Conservation (phyloP, 2,797 vertebrate species). For the Cheirogaleus major region DNA sequence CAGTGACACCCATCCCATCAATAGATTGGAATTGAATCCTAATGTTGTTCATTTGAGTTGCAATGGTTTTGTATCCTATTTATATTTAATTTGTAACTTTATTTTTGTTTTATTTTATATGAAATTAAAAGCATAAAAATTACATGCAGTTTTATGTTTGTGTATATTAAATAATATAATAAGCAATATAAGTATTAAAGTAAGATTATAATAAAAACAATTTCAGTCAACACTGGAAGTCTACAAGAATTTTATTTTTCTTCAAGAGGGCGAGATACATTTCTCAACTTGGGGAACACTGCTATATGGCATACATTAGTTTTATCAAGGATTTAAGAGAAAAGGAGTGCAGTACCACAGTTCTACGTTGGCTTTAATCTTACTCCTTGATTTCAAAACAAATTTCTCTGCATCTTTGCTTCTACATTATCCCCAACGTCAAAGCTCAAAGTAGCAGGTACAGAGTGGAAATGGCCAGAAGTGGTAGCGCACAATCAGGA, state of each 20-base stretch:
- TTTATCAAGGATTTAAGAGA: conserved; percentile 26
- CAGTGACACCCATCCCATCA: neutral
- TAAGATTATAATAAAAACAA: conserved; percentile 8
- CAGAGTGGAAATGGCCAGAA: neutral
- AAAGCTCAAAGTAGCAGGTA: neutral
- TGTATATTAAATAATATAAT: neutral
- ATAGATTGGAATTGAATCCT: neutral
- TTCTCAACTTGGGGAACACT: neutral
- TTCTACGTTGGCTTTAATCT: neutral
- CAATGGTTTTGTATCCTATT: neutral
- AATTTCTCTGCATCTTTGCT: neutral
- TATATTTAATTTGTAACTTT: conserved; percentile 15
- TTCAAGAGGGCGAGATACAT: neutral
- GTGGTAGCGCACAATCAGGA: neutral
- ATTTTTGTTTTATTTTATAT: neutral
- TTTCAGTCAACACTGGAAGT: neutral
- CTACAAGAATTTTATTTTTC: conserved; percentile 8
- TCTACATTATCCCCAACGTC: conserved; percentile 10
- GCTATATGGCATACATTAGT: neutral
- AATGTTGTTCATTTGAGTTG: neutral
- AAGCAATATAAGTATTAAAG: neutral
- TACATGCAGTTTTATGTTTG: neutral
- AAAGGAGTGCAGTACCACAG: neutral
- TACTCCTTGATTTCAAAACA: neutral
- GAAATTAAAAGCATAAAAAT: conserved; percentile 13